phyloP scores from a whole-genome alignment of 2,888 invertebrate genomes.

The Isotomurus palustris region DNA sequence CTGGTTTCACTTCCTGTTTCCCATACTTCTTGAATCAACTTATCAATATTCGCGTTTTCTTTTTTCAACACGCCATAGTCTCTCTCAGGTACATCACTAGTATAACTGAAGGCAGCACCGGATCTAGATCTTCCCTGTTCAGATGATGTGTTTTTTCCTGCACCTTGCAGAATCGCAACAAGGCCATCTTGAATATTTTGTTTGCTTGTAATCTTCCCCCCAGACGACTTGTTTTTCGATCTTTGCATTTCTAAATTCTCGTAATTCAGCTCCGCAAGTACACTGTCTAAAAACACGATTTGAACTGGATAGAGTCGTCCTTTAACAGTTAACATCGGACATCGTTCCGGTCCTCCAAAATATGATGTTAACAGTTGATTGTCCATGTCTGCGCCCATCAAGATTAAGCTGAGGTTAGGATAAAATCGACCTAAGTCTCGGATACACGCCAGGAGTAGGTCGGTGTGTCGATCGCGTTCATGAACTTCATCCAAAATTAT shows the following conservation, averaged over 20 bases:
- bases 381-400: conserved; percentile 95
- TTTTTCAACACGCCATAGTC: neutral
- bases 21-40: conserved; percentile 30
- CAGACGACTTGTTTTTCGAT: conserved; percentile 1
- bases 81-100: neutral
- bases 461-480: conserved; percentile 86
- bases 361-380: conserved; percentile 74
- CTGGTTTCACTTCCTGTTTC: conserved; percentile 12
- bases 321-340: conserved; percentile 56
- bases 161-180: no score
- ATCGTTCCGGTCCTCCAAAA: conserved; percentile 65
- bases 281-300: conserved; percentile 25
- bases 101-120: no score
- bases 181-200: neutral
- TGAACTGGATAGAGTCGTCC: conserved; percentile 55
- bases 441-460: conserved; percentile 83
- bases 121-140: no score
- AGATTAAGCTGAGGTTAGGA: conserved; percentile 70
- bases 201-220: conserved; percentile 9
- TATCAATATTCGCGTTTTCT: conserved; percentile 19
- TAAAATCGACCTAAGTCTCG: conserved; percentile 64
- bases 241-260: conserved; percentile 16
- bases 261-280: conserved; percentile 16
- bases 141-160: neutral
- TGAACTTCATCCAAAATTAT: conserved; percentile 91